Evolutionary conservation across 2,888 invertebrate genomes (phyloP).

Genomic region (Habrosyne pyritoides): DNA sequence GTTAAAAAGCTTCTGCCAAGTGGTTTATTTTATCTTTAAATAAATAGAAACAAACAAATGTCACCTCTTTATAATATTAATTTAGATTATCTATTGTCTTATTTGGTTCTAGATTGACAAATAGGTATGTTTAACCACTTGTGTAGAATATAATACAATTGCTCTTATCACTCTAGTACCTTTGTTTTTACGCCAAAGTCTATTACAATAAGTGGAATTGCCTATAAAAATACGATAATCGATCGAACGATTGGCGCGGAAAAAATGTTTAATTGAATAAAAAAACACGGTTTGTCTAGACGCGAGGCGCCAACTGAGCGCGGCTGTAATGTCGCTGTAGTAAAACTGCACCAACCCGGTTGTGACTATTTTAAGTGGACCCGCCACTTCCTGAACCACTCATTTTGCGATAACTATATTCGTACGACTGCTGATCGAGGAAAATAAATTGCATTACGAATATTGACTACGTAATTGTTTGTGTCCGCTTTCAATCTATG

Average conservation of each 20-base stretch:
- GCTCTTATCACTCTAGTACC: no score
- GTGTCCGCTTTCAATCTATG: neutral
- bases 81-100: no score
- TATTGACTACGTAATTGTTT: neutral
- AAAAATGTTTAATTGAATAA: conserved; percentile 42
- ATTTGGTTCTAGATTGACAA: no score
- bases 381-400: conserved; percentile 51
- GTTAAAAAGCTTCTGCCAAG: no score
- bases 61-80: no score
- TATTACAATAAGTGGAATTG: neutral
- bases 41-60: no score
- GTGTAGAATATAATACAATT: no score
- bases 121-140: no score
- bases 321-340: conserved; percentile 38
- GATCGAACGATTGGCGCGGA: conserved; percentile 10
- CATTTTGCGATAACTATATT: conserved; percentile 26
- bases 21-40: no score
- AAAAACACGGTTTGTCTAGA: conserved; percentile 48
- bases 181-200: no score
- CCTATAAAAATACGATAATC: neutral
- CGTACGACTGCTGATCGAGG: neutral
- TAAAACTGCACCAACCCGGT: conserved; percentile 42
- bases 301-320: conserved; percentile 48
- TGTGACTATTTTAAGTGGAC: conserved; percentile 54
- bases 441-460: neutral